phyloP scores from a whole-genome alignment of 2,113 vertebrate species.

The Scophthalmus maximus region DNA sequence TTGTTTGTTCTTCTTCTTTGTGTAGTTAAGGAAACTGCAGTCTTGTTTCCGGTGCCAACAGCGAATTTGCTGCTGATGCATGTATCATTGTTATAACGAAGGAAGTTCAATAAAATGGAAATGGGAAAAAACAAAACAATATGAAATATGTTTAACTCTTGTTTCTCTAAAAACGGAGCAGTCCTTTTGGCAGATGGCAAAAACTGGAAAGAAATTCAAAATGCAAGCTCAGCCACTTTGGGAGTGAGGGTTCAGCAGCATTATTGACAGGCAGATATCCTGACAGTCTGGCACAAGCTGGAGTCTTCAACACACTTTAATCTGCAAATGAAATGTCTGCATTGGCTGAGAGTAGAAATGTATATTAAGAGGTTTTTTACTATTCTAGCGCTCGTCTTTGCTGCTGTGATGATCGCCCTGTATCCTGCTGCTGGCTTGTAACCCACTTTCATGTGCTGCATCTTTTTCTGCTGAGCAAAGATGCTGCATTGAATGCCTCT shows the following conservation, averaged over 20 bases:
- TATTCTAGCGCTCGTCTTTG: neutral
- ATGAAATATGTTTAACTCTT: neutral
- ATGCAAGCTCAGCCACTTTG: constrained; percentile 39
- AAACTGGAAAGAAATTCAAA: constrained; percentile 12
- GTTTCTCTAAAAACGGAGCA: neutral
- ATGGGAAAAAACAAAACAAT: neutral
- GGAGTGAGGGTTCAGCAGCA: constrained; percentile 55
- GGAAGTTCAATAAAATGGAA: constrained; percentile 3
- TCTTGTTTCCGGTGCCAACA: constrained; percentile 17
- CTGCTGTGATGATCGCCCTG: constrained; percentile 1
- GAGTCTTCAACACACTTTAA: neutral
- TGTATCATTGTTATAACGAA: neutral
- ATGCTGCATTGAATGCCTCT: constrained; percentile 69
- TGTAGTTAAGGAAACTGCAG: constrained; percentile 15
- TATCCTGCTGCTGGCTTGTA: constrained; percentile 44
- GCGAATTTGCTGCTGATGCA: constrained; percentile 12
- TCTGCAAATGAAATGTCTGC: neutral
- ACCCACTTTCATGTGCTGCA: constrained; percentile 53
- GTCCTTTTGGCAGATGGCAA: neutral
- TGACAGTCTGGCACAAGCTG: constrained; percentile 7
- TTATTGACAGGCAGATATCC: constrained; percentile 26
- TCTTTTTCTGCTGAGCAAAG: constrained; percentile 75
- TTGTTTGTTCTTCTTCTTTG: neutral
- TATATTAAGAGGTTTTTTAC: neutral
- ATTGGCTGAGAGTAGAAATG: neutral